Evolutionary conservation across 2,888 invertebrate species (phyloP), one percentile per base, ranked within the genome.

Genomic region (Archaeoteleia sp.): DNA sequence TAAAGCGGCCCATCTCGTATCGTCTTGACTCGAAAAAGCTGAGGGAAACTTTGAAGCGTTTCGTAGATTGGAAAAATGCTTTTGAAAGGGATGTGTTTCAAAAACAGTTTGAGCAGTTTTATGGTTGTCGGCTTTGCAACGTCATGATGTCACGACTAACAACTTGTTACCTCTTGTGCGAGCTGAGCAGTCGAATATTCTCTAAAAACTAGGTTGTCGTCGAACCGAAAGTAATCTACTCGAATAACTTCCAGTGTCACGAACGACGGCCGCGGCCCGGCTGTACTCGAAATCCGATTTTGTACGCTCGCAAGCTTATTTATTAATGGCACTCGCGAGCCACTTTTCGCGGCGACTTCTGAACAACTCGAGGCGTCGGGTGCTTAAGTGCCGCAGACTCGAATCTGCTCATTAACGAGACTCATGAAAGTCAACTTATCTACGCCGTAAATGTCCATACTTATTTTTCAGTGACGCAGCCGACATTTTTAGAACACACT

Each of bases 161-260:
- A 67, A 61, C 60, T 51, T 67, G 55, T 66, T 65, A 15, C 40
- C 29, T 40, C 25, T 30, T 23, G 15, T 32, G 12, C 45, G 53
- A 32, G 55, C 37, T 51, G 40, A 43, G 49, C 49, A 45, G 55
- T 9, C 61, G 55, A 58, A 65, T 54, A 54, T 67, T 53, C 60
- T 53, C 43, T 43, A 62, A 68, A 73, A 73, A 69, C 62, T 70
- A 48, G 70, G 65, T 54, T 65, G 51, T 58, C 63, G 55, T 39
- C 71, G 66, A 70, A 67, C 66, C 68, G 73, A 63, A 73, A 70
- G 63, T 71, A 73, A 73, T 73, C 60, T 62, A 60, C 73, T 70
- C 62, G 69, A 66, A 63, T 70, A 70, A 66, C 46, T 68, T 67
- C 58, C 53, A 66, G 46, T 69, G 48, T 29, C 20, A 14, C 25